Base-by-base conservation (phyloP, 2,888 invertebrate species). In the Papilio demoleus region DNA sequence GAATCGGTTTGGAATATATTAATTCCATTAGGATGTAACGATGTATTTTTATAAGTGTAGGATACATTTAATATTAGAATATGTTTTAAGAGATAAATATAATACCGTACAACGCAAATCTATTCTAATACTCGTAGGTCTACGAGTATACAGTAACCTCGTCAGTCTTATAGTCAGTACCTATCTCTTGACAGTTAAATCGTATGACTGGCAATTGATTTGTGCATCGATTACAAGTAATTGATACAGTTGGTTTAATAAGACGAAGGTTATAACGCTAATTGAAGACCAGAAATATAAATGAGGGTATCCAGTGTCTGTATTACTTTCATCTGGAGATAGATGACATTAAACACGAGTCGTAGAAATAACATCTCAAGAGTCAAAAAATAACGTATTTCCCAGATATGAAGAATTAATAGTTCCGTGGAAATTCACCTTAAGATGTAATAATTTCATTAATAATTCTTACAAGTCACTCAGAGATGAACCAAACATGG, bases 161-260 rank as follows among this genome's bases (percentile, higher is more conserved):
- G 9, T 0, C 36, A 36, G 36, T 4, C 40, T 12, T 4, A 12
- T 4, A 40, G 40, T 40, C n/a, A 14, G n/a, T 40, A 4, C n/a
- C 12, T 40, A n/a, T 14, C 40, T 40, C 40, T 40, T 19, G 19
- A 42, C 17, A 42, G 17, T 45, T 45, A 42, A 4, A n/a, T 42
- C n/a, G 40, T 5, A 14, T n/a, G 40, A 56, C 31, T 59, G 34
- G 27, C 60, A 67, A 19, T 47, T 50, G 45, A 53, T 61, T 53
- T 34, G 19, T 63, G 63, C 58, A 72, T 73, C 70, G 69, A 75
- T 73, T 72, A 75, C 63, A 69, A 59, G 68, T 71, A 75, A 74
- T 74, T 72, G 71, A 71, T 63, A 65, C 65, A 70, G 62, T 67
- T 70, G 65, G 67, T 73, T 76, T 74, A 73, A 75, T 74, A 71